Base-by-base conservation (phyloP, 2,797 vertebrate genomes). In the Siniperca scherzeri region DNA sequence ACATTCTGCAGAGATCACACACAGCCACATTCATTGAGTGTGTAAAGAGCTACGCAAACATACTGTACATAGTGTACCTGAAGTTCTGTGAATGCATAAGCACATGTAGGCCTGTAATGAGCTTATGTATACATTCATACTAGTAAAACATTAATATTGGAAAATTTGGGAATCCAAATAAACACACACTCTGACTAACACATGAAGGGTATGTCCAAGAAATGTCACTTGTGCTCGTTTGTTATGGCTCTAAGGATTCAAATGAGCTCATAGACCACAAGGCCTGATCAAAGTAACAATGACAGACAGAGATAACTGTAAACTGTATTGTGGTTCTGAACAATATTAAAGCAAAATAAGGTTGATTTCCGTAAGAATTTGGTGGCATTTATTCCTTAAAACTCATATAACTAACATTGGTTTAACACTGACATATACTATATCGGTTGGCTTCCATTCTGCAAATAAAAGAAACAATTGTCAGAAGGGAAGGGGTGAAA, bases 31-130 rank as follows among this genome's bases (percentile, higher is more conserved):
- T 53, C 70, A 57, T 2, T 7, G 17, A 14, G 50, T 70, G 86
- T 88, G 84, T 77, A 40, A 68, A 60, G 69, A 89, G 70, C 79
- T 82, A 74, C 16, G 65, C 77, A 88, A 89, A 92, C 84, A 84
- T 0, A 44, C 57, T 3, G 38, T 38, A 77, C 61, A 21, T 5
- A 16, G 68, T 30, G 46, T 19, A 1, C 40, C 27, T 70, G 55
- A 42, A 40, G 25, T 14, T 59, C 38, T 44, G n/a, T 30, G 25
- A 38, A 38, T 21, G 73, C 56, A 65, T 13, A 33, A 5, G n/a
- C 17, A 4, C 14, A 36, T 25, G 7, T 10, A 27, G 13, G 42
- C 22, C 50, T 7, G 36, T 0, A 13, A 21, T 10, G 46, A 22
- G 9, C 1, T 12, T 7, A 44, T 30, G 36, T 3, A 16, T 14